Evolutionary conservation across 2,113 vertebrate species (phyloP).

Genomic region (Numida meleagris): DNA sequence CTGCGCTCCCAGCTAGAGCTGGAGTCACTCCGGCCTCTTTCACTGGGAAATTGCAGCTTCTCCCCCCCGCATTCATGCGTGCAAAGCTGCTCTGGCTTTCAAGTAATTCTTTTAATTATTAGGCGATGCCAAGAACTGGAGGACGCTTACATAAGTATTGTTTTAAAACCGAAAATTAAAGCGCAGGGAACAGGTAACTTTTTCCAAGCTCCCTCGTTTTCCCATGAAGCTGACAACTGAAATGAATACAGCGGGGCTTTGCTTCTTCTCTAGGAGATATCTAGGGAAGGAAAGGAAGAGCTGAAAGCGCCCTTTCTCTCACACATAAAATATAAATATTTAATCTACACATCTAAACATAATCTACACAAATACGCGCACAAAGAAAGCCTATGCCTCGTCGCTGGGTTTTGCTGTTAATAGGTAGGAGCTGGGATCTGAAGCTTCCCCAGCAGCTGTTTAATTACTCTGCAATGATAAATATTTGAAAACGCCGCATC

Average conservation of each 20-base stretch:
- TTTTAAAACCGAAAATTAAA: conserved; percentile 21
- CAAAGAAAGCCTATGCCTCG: neutral
- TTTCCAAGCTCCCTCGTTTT: neutral
- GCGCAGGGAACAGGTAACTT: conserved; percentile 9
- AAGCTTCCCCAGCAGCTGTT: neutral
- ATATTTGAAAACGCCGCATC: neutral
- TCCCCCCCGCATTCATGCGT: neutral
- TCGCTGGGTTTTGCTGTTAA: neutral
- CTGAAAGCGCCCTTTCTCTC: neutral
- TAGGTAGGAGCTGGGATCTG: neutral
- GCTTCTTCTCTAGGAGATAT: neutral
- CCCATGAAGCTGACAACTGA: neutral
- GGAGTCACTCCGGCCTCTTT: neutral
- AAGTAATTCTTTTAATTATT: conserved; percentile 43
- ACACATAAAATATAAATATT: conserved; percentile 21
- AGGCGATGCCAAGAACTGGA: neutral
- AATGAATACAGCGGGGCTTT: neutral
- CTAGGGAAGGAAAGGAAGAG: neutral
- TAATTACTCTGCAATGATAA: neutral
- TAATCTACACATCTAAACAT: conserved; percentile 24
- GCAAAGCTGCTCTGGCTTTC: conserved; percentile 14
- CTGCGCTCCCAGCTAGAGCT: neutral
- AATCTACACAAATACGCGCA: neutral
- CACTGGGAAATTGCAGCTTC: conserved; percentile 27
- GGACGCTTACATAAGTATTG: neutral